phyloP scores from a whole-genome alignment of 2,113 vertebrate genomes.

The Nothoprocta pentlandii region DNA sequence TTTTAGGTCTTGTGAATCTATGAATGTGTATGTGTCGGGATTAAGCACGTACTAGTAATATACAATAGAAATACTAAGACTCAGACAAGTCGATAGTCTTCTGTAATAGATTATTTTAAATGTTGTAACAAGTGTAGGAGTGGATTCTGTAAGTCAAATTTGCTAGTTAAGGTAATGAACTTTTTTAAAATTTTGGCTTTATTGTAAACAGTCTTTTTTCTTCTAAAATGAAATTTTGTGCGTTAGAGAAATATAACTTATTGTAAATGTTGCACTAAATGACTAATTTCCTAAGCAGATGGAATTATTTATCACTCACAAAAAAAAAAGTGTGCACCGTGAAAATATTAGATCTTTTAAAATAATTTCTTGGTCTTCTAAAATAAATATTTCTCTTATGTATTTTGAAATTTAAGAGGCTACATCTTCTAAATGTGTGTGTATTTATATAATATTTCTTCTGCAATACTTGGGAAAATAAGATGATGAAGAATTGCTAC shows the following conservation, averaged over 20 bases:
- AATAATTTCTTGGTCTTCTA: background rate
- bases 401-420: background rate
- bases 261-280: background rate
- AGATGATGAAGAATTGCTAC: background rate
- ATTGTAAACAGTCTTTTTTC: background rate
- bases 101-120: background rate
- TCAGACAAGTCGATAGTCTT: background rate
- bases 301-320: background rate
- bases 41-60: background rate
- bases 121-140: background rate
- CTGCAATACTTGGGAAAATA: background rate
- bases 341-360: background rate
- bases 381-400: background rate
- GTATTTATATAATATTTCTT: background rate
- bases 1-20: background rate
- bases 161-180: background rate
- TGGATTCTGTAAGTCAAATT: background rate
- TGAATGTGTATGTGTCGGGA: background rate
- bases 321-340: background rate
- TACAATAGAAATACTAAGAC: background rate
- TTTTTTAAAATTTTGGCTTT: background rate
- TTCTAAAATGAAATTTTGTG: background rate
- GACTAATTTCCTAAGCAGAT: background rate
- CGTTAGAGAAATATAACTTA: background rate
- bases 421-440: background rate